A percentile compares a stretch with the other conserved stretches of the same genome.
Conservation (phyloP, 1,140 invertebrate genomes). For the Steinernema feltiae region DNA sequence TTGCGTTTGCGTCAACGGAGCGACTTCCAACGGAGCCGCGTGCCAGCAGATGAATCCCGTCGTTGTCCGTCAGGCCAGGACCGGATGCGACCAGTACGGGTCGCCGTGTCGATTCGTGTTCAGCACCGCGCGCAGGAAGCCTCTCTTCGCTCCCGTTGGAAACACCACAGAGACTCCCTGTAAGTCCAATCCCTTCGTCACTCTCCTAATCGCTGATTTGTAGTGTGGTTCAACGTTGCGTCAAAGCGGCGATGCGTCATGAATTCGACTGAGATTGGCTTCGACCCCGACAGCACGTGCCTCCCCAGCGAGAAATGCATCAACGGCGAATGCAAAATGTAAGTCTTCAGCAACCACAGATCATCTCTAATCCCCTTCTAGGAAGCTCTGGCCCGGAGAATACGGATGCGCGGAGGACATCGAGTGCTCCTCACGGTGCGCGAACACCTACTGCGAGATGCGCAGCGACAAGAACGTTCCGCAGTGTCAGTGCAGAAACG, state of each 20-base stretch:
- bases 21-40: constrained; percentile 47
- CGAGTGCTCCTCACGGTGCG: constrained; percentile 45
- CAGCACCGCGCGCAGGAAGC: constrained; percentile 39
- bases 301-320: constrained; percentile 53
- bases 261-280: constrained; percentile 27
- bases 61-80: constrained; percentile 39
- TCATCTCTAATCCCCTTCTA: constrained; percentile 21
- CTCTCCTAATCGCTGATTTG: constrained; percentile 20
- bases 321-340: constrained; percentile 47
- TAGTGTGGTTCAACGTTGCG: constrained; percentile 53
- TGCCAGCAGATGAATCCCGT: constrained; percentile 33
- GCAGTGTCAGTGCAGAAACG: constrained; percentile 49
- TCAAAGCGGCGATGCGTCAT: constrained; percentile 35
- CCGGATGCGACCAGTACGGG: constrained; percentile 52
- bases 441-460: constrained; percentile 50
- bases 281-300: constrained; percentile 48
- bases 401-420: constrained; percentile 44
- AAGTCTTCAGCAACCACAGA: neutral
- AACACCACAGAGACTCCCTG: constrained; percentile 43
- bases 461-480: constrained; percentile 45
- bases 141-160: constrained; percentile 42
- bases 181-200: constrained; percentile 16
- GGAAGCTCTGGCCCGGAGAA: constrained; percentile 51
- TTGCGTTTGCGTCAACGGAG: constrained; percentile 46
- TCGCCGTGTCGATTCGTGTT: constrained; percentile 40